Conservation (phyloP, 2,113 vertebrate species). For the Oryctolagus cuniculus region DNA sequence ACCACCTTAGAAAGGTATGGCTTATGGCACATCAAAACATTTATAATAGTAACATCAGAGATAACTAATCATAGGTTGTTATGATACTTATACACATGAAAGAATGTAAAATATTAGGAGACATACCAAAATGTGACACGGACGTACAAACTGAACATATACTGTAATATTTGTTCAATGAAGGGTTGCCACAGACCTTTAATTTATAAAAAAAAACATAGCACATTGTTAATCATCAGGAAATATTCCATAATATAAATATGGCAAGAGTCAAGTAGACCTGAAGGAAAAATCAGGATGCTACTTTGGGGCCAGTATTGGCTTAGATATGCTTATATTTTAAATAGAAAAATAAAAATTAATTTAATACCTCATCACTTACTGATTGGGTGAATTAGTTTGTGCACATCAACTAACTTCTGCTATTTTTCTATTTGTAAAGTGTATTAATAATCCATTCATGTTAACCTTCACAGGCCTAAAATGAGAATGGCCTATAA, state of each 20-base stretch:
- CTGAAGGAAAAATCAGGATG: background rate
- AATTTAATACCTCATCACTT: background rate
- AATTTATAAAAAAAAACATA: background rate
- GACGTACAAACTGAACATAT: no score
- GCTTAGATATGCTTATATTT: background rate
- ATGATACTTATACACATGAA: no score
- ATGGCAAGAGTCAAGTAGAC: background rate
- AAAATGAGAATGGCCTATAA: slow-evolving; percentile 39
- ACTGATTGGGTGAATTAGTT: background rate
- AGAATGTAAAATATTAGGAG: no score
- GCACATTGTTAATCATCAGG: background rate
- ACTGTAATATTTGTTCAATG: no score
- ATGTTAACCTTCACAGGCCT: background rate
- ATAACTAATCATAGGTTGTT: no score
- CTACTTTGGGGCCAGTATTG: background rate
- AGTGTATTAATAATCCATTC: background rate
- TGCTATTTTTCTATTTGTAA: background rate
- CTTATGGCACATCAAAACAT: no score
- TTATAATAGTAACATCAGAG: no score
- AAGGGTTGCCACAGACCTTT: no score
- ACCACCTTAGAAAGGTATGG: no score
- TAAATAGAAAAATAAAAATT: background rate
- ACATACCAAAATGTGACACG: no score
- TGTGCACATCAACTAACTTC: background rate
- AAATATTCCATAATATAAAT: background rate